A percentile compares a stretch with the other conserved stretches of the same genome.
These are phyloP conservation scores for Oscheius sp. DNA, from an alignment of 1,140 invertebrate genomes.

Conservation along the genomic window DNA sequence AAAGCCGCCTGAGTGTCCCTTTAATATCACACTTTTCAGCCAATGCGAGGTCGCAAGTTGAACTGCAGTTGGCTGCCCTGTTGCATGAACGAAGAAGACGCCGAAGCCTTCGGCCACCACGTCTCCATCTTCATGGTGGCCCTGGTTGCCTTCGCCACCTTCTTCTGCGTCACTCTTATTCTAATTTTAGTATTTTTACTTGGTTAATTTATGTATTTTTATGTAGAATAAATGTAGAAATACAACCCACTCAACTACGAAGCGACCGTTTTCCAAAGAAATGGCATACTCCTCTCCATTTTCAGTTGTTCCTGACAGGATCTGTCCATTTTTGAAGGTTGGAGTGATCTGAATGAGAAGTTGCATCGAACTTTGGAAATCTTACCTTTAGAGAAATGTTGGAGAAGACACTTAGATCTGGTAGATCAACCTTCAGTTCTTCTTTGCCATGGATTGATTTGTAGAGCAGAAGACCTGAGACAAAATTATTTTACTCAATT, in stretches of 20 bases:
- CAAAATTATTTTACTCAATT: too few species aligned
- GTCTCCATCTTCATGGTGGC: slow-evolving; percentile 47
- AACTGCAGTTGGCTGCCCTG: slow-evolving; percentile 39
- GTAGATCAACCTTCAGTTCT: not conserved
- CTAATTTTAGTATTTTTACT: slow-evolving; percentile 42
- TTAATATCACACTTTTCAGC: not conserved
- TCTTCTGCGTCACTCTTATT: slow-evolving; percentile 46
- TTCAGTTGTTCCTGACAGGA: slow-evolving; percentile 9
- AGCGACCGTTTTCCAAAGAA: slow-evolving; percentile 13
- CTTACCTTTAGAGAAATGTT: too few species aligned
- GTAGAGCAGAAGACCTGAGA: too few species aligned
- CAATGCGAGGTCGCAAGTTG: slow-evolving; percentile 17
- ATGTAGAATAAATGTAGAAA: too few species aligned
- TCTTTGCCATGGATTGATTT: not conserved
- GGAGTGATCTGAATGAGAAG: not conserved
- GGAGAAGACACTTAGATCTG: too few species aligned
- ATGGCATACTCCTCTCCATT: slow-evolving; percentile 15
- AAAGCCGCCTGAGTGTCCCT: not conserved
- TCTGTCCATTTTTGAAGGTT: not conserved
- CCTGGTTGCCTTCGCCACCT: slow-evolving; percentile 43
- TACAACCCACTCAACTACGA: slow-evolving; percentile 18
- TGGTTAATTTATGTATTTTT: slow-evolving; percentile 13
- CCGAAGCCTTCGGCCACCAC: slow-evolving; percentile 42
- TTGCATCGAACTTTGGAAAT: too few species aligned
- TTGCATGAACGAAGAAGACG: slow-evolving; percentile 39